Percentiles rank a stretch among this genome's conserved stretches.
Evolutionary conservation across 2,797 vertebrate genomes (phyloP).

Genomic region (Pseudochirops cupreus): DNA sequence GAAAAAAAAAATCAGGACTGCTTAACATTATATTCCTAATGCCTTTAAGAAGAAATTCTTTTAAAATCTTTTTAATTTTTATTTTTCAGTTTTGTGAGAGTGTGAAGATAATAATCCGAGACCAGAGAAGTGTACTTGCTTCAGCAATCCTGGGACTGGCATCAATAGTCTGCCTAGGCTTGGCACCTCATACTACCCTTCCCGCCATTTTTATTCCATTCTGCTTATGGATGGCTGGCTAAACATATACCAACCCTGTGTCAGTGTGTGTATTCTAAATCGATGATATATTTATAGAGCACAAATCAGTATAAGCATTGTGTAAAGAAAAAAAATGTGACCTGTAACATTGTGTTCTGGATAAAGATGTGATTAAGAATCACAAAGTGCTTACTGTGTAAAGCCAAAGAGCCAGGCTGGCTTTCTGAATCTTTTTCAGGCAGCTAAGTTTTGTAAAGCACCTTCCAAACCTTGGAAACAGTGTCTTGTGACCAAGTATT

Average conservation of each 20-base stretch:
- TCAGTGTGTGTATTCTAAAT: conserved; percentile 72
- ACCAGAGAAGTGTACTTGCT: conserved; percentile 91
- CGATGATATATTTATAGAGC: conserved; percentile 83
- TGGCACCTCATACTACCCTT: conserved; percentile 88
- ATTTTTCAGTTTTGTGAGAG: conserved; percentile 92
- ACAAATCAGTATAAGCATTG: conserved; percentile 56
- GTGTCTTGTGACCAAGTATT: not conserved
- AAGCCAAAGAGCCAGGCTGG: conserved; percentile 78
- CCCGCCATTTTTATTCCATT: conserved; percentile 91
- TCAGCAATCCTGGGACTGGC: conserved; percentile 89
- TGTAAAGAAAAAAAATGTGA: conserved; percentile 73
- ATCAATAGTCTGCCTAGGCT: conserved; percentile 87
- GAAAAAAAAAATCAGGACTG: not conserved
- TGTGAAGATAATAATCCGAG: conserved; percentile 94
- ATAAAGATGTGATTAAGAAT: conserved; percentile 71
- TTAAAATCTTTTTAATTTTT: conserved; percentile 69
- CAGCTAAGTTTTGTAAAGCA: conserved; percentile 60
- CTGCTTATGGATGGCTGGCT: conserved; percentile 97
- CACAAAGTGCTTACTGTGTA: conserved; percentile 84
- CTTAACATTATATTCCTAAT: not conserved
- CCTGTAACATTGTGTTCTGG: conserved; percentile 74
- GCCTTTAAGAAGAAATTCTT: conserved; percentile 22
- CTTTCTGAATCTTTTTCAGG: conserved; percentile 75
- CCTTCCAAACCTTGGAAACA: conserved; percentile 54
- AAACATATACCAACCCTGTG: conserved; percentile 46